These are phyloP conservation scores for Planococcus citri DNA, from an alignment of 1,140 invertebrate genomes.

Conservation along the genomic window DNA sequence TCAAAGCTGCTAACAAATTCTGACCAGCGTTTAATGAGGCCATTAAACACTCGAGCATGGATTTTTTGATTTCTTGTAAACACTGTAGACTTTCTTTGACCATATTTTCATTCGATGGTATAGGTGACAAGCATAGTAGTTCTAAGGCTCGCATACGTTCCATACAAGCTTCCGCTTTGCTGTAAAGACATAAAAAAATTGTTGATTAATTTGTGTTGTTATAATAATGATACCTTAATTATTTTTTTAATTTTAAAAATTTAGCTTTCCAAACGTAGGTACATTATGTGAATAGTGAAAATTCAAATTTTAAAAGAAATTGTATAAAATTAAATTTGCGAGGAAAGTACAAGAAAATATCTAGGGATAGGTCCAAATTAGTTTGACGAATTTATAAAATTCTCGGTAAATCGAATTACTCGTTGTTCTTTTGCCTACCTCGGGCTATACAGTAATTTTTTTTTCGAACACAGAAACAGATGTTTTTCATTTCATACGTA, in stretches of 20 bases:
- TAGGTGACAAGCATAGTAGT: conserved; percentile 46
- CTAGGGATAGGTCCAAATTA: too few species aligned
- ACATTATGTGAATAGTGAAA: not conserved
- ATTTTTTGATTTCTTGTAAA: conserved; percentile 49
- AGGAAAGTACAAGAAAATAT: too few species aligned
- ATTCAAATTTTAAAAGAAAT: too few species aligned
- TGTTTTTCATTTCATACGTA: too few species aligned
- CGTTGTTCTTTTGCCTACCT: too few species aligned
- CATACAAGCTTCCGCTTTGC: conserved; percentile 52
- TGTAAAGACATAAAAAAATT: conserved; percentile 30
- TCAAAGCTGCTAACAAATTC: conserved; percentile 52
- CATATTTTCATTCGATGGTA: conserved; percentile 53
- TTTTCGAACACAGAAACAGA: too few species aligned
- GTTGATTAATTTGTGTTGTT: not conserved
- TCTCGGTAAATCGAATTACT: too few species aligned
- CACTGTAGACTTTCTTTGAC: conserved; percentile 49
- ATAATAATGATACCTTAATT: not conserved
- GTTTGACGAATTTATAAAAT: too few species aligned
- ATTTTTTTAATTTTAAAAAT: not conserved
- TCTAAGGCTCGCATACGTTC: conserved; percentile 54
- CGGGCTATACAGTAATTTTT: too few species aligned
- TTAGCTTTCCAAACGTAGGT: not conserved
- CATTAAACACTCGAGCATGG: conserved; percentile 63
- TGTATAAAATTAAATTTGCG: too few species aligned
- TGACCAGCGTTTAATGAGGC: conserved; percentile 65